phyloP scores from a whole-genome alignment of 2,113 vertebrate species.

The Chroicocephalus ridibundus region DNA sequence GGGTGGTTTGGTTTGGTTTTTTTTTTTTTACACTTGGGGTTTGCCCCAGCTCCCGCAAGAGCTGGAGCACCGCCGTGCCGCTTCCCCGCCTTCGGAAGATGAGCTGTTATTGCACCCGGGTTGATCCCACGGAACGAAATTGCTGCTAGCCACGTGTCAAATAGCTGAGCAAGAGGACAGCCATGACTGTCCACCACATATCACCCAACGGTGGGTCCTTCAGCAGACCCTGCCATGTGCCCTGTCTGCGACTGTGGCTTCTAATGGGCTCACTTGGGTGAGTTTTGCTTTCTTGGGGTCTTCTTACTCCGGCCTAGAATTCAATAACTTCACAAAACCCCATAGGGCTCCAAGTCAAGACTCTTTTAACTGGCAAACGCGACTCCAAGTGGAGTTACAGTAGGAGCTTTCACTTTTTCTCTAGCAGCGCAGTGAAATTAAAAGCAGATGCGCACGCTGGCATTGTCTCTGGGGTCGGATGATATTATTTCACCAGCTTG shows the following conservation, averaged over 20 bases:
- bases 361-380: background rate
- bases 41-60: background rate
- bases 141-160: background rate
- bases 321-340: background rate
- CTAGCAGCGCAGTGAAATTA: constrained; percentile 4
- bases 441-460: constrained; percentile 32
- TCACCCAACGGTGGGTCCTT: background rate
- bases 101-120: background rate
- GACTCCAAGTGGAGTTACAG: constrained; percentile 6
- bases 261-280: background rate
- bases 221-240: background rate
- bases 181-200: accelerated
- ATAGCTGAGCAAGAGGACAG: background rate
- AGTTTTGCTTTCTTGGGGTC: background rate
- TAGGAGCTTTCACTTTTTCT: constrained; percentile 51
- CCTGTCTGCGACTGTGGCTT: background rate
- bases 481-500: constrained; percentile 51
- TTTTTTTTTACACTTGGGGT: background rate
- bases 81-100: background rate
- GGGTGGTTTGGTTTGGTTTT: background rate
- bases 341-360: background rate
- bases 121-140: too few relatives aligned
- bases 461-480: constrained; percentile 36
- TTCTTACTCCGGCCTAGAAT: background rate
- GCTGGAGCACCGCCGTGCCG: accelerated